Conservation (phyloP, 2,797 vertebrate genomes). For the Darevskia mixta region DNA sequence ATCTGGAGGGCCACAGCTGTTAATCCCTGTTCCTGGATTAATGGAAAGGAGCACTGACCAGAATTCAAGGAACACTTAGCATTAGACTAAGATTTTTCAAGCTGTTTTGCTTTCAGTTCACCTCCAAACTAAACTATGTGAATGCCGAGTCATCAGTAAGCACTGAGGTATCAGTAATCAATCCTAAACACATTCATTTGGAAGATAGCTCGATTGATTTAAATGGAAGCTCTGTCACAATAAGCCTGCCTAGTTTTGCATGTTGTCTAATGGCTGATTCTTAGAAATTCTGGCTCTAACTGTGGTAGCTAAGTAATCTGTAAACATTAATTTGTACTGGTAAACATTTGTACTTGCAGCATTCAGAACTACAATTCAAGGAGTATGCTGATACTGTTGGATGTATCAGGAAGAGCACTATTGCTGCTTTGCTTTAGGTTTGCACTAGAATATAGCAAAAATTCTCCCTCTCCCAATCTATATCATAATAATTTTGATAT, state of each 20-base stretch:
- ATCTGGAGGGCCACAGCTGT: too few species aligned
- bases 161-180: neutral
- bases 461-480: conserved; percentile 23
- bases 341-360: neutral
- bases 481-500: conserved; percentile 15
- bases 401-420: neutral
- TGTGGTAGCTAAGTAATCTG: neutral
- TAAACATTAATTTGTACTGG: neutral
- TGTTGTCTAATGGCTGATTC: neutral
- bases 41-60: neutral
- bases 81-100: neutral
- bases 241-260: neutral
- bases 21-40: neutral
- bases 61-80: neutral
- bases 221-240: neutral
- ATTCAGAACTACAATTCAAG: neutral
- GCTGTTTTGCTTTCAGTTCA: neutral
- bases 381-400: neutral
- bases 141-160: neutral
- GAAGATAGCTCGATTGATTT: neutral
- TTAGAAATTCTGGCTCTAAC: neutral
- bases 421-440: neutral
- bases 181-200: neutral
- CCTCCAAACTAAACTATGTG: neutral
- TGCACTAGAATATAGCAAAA: neutral